A percentile compares a stretch with the other conserved stretches of the same genome.
Conservation (phyloP, 53 echinoderm and acorn worm species). For the Mesocentrotus franciscanus region DNA sequence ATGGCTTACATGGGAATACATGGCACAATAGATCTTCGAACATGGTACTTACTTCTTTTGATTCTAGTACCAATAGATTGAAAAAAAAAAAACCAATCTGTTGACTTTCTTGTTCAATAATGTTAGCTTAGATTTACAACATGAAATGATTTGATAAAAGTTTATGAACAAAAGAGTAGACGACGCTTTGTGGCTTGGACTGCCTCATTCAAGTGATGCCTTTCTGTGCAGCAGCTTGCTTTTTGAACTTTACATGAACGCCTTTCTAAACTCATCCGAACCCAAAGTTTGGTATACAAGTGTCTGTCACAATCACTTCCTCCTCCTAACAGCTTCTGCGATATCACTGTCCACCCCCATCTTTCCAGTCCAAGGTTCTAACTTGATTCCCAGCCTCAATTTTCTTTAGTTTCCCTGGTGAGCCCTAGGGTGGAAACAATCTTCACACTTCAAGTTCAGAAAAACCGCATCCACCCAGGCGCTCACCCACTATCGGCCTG, state of each 20-base stretch:
- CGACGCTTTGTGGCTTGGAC: too few species aligned
- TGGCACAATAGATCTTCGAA: too few species aligned
- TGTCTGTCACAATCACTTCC: slow-evolving; percentile 7
- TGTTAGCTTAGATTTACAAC: too few species aligned
- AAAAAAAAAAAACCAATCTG: too few species aligned
- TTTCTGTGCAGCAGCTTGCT: background rate
- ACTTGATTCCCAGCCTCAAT: slow-evolving; percentile 21
- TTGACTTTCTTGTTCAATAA: too few species aligned
- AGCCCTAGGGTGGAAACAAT: slow-evolving; percentile 39
- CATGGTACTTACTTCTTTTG: too few species aligned
- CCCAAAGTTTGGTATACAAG: background rate
- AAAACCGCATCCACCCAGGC: background rate
- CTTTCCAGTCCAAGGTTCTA: background rate
- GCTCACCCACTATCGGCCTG: background rate
- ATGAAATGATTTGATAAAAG: too few species aligned
- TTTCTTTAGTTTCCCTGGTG: background rate
- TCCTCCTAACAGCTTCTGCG: background rate
- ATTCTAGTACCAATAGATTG: too few species aligned
- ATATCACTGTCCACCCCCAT: slow-evolving; percentile 3
- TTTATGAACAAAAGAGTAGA: too few species aligned
- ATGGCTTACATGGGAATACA: too few species aligned
- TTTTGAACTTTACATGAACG: background rate
- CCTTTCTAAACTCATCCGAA: background rate
- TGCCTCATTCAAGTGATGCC: too few species aligned
- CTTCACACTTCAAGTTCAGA: slow-evolving; percentile 22